Percentiles rank a stretch among this genome's conserved stretches.
Evolutionary conservation across 2,113 vertebrate species (phyloP).

Genomic region (Festucalex cinctus): DNA sequence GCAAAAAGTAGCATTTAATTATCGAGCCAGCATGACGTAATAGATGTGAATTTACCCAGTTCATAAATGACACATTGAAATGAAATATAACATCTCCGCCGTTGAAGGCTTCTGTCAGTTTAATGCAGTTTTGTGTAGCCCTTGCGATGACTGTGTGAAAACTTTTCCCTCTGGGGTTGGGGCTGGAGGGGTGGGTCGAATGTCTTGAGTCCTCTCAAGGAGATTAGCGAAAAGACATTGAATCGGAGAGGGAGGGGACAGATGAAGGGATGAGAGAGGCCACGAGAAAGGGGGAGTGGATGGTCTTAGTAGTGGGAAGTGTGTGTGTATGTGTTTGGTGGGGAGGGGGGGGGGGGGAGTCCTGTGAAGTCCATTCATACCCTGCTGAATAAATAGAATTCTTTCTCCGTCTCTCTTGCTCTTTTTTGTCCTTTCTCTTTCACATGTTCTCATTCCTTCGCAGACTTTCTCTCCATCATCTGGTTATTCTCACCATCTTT

Average conservation of each 20-base stretch:
- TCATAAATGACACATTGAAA: neutral
- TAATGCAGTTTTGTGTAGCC: no score
- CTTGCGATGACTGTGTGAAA: slow-evolving; percentile 32
- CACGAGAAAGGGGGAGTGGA: slow-evolving; percentile 30
- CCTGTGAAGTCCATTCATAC: slow-evolving; percentile 71
- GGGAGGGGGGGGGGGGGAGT: slow-evolving; percentile 20
- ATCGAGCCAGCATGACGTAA: neutral
- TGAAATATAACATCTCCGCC: neutral
- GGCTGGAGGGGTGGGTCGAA: slow-evolving; percentile 19
- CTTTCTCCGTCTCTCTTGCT: slow-evolving; percentile 57
- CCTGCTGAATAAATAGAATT: slow-evolving; percentile 72
- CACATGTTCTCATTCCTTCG: slow-evolving; percentile 49
- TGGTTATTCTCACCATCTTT: slow-evolving; percentile 45
- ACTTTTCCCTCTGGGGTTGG: slow-evolving; percentile 24
- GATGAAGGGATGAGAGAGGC: slow-evolving; percentile 50
- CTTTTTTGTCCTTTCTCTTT: slow-evolving; percentile 31
- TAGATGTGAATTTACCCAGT: no score
- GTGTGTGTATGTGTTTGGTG: slow-evolving; percentile 25
- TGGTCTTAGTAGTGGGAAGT: slow-evolving; percentile 24
- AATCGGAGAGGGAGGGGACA: slow-evolving; percentile 52
- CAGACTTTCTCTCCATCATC: slow-evolving; percentile 39
- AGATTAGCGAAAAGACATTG: slow-evolving; percentile 66
- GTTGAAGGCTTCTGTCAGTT: neutral
- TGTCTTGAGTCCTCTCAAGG: slow-evolving; percentile 61
- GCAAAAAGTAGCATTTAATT: neutral